These are phyloP conservation scores for Threskiornis aethiopicus DNA, from an alignment of 2,797 vertebrate genomes.

Conservation along the genomic window DNA sequence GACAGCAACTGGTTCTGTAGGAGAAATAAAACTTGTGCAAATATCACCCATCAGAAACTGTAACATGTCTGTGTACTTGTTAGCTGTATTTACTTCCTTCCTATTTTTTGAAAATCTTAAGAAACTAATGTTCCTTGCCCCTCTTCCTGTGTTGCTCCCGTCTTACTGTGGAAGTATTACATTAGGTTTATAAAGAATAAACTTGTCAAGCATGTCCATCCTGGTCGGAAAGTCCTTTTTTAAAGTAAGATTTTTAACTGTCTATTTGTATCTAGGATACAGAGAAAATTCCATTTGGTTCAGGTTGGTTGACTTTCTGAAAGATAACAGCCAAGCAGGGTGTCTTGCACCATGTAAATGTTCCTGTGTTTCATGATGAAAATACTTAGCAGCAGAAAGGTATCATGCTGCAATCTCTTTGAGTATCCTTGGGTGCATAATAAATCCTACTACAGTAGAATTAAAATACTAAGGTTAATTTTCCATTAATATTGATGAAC, in stretches of 20 bases:
- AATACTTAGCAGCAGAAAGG: background rate
- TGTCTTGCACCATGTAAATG: background rate
- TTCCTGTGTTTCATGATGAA: background rate
- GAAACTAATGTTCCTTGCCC: background rate
- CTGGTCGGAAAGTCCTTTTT: background rate
- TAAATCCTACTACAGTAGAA: background rate
- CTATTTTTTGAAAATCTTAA: background rate
- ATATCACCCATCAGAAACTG: background rate
- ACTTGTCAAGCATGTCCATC: background rate
- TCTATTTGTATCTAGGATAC: background rate
- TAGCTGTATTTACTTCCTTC: background rate
- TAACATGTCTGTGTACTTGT: background rate
- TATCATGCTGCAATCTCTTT: background rate
- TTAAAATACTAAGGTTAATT: background rate
- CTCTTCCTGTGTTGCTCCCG: fast-evolving
- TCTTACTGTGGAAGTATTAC: background rate
- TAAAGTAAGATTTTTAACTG: background rate
- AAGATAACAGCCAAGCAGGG: background rate
- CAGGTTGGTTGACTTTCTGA: background rate
- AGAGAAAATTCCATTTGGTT: background rate
- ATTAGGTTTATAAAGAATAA: background rate
- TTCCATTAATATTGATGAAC: background rate
- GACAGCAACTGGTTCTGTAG: background rate
- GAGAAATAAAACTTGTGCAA: background rate
- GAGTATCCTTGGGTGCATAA: background rate